A percentile compares a stretch with the other conserved stretches of the same genome.
Evolutionary conservation across 1,140 invertebrate species (phyloP).

Genomic region (Drosophila chauvacae): DNA sequence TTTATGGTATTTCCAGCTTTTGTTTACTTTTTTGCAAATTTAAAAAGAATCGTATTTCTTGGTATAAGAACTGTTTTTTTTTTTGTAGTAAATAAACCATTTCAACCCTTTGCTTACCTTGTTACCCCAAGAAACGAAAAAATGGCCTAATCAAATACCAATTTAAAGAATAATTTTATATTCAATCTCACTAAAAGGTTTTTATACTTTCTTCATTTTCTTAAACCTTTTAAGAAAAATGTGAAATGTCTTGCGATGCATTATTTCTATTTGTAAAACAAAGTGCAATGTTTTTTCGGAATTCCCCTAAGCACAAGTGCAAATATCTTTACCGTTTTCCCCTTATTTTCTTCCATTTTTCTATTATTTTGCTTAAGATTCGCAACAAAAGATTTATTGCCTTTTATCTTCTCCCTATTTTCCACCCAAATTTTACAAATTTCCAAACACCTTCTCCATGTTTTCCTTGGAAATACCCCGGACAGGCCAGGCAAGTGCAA

Average conservation of each 20-base stretch:
- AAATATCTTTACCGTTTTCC: neutral
- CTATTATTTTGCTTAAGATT: neutral
- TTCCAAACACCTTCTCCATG: neutral
- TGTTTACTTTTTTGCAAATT: neutral
- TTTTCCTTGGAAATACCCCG: slow-evolving; percentile 36
- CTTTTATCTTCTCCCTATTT: neutral
- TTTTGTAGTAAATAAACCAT: too few species aligned
- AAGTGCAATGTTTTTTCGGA: neutral
- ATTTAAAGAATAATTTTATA: neutral
- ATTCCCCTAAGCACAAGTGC: neutral
- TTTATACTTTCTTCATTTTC: neutral
- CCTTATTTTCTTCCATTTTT: neutral
- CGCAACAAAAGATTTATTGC: slow-evolving; percentile 13
- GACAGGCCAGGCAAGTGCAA: slow-evolving; percentile 23
- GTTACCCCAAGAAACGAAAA: neutral
- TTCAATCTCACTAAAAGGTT: neutral
- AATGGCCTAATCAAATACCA: slow-evolving; percentile 8
- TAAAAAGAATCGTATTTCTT: neutral
- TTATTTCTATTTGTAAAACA: neutral
- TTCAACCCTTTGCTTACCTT: neutral
- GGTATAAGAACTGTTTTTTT: neutral
- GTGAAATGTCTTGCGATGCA: neutral
- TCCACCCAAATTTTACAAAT: slow-evolving; percentile 10
- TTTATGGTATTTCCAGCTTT: neutral
- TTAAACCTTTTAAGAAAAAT: neutral